Percentiles rank a stretch among this genome's conserved stretches.
These are phyloP conservation scores for Xestia ashworthii DNA, from an alignment of 2,888 invertebrate species.

Conservation along the genomic window DNA sequence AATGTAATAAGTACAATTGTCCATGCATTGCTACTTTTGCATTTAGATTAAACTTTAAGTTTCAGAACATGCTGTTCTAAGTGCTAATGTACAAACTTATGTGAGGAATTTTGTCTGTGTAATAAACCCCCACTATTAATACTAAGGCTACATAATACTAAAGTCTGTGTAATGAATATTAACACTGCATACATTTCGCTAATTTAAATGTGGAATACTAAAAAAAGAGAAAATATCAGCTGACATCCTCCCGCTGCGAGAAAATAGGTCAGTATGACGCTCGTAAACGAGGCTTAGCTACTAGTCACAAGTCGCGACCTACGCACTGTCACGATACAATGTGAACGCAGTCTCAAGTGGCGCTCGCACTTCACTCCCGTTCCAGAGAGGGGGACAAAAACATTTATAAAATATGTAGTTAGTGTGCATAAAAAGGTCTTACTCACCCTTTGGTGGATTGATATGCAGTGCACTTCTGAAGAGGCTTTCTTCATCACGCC, in stretches of 20 bases:
- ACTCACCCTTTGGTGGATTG: slow-evolving; percentile 99
- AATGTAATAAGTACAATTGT: slow-evolving; percentile 31
- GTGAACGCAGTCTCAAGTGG: slow-evolving; percentile 48
- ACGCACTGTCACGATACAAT: slow-evolving; percentile 57
- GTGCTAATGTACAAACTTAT: background rate
- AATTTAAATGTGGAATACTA: slow-evolving; percentile 4
- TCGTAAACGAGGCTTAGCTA: slow-evolving; percentile 49
- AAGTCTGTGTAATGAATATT: background rate
- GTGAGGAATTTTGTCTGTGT: background rate
- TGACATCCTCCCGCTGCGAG: slow-evolving; percentile 39
- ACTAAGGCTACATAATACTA: background rate
- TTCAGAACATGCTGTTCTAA: background rate
- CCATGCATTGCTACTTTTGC: background rate
- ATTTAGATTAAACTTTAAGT: slow-evolving; percentile 7
- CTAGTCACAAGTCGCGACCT: slow-evolving; percentile 56
- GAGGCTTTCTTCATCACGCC: slow-evolving; percentile 97
- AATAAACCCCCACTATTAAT: background rate
- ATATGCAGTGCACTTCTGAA: slow-evolving; percentile 97
- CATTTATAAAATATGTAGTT: slow-evolving; percentile 25
- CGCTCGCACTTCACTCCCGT: slow-evolving; percentile 41
- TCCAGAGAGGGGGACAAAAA: slow-evolving; percentile 20
- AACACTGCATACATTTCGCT: background rate
- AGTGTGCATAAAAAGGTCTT: slow-evolving; percentile 48
- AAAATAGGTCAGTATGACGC: slow-evolving; percentile 61
- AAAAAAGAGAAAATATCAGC: slow-evolving; percentile 38